Conservation (phyloP, 2,797 vertebrate species). For the Carcharodon carcharias region DNA sequence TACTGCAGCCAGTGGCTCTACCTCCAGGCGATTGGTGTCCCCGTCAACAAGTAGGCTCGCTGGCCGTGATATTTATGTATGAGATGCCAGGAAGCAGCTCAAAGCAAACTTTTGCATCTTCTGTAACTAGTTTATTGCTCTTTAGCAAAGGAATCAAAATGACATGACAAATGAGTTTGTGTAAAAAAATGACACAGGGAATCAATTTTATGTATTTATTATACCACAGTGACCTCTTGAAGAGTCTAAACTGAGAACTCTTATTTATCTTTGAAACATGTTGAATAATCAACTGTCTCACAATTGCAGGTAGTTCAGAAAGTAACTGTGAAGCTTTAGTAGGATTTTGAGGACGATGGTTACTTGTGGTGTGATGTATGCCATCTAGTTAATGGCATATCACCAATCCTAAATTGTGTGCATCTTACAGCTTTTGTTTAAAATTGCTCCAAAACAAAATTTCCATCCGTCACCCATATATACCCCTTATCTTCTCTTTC, state of each 20-base stretch:
- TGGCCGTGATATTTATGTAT: constrained; percentile 19
- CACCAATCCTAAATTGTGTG: constrained; percentile 5
- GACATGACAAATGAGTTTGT: constrained; percentile 36
- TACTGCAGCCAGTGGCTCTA: constrained; percentile 91
- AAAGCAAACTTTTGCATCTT: constrained; percentile 35
- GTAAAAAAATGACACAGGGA: constrained; percentile 43
- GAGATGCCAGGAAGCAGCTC: not conserved
- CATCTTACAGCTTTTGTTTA: not conserved
- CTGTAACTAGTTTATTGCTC: constrained; percentile 42
- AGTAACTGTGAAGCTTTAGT: not conserved
- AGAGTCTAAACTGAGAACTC: not conserved
- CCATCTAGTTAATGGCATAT: not conserved
- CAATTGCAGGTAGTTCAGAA: not conserved
- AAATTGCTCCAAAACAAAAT: constrained; percentile 26
- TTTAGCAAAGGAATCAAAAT: constrained; percentile 46
- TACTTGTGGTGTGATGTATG: not conserved
- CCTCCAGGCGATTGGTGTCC: constrained; percentile 73
- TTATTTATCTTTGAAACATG: constrained; percentile 37
- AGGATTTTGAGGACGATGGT: not conserved
- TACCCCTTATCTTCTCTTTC: not conserved
- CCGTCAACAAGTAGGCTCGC: constrained; percentile 83
- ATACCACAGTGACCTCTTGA: constrained; percentile 45
- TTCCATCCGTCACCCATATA: not conserved
- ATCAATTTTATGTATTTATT: constrained; percentile 48
- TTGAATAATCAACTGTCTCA: not conserved